A percentile compares a stretch with the other conserved stretches of the same genome.
These are phyloP conservation scores for Malurus alboscapulatus DNA, from an alignment of 2,113 vertebrate genomes.

Conservation along the genomic window DNA sequence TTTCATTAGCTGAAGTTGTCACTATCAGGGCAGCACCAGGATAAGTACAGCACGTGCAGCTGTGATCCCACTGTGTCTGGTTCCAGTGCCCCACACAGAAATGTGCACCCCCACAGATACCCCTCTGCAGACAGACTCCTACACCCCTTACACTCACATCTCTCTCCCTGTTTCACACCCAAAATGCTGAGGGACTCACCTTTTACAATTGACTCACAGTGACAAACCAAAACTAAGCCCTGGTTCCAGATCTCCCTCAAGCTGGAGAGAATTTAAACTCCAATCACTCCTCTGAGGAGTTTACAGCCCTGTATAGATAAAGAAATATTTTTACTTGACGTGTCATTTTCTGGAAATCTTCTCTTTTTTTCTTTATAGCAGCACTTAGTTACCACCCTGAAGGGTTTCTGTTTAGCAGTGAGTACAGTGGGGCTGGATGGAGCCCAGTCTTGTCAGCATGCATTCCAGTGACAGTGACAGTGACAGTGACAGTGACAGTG, in stretches of 20 bases:
- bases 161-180: background rate
- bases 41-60: fast-evolving
- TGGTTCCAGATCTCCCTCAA: background rate
- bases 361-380: background rate
- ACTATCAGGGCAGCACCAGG: background rate
- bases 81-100: background rate
- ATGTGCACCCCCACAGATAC: too few species aligned
- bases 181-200: background rate
- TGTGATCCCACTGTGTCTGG: background rate
- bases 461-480: background rate
- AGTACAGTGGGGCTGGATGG: background rate
- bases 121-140: background rate
- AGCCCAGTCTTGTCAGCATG: background rate
- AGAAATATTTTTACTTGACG: background rate
- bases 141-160: background rate
- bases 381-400: background rate
- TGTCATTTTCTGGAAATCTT: background rate
- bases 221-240: background rate
- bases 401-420: background rate
- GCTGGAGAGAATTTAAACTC: background rate
- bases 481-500: too few species aligned
- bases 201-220: background rate
- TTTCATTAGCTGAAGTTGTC: background rate
- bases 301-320: background rate
- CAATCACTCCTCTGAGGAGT: background rate